Evolutionary conservation across 2,888 invertebrate genomes (phyloP), one percentile per base, ranked within the genome.

Genomic region (Phaonia tiefii): DNA sequence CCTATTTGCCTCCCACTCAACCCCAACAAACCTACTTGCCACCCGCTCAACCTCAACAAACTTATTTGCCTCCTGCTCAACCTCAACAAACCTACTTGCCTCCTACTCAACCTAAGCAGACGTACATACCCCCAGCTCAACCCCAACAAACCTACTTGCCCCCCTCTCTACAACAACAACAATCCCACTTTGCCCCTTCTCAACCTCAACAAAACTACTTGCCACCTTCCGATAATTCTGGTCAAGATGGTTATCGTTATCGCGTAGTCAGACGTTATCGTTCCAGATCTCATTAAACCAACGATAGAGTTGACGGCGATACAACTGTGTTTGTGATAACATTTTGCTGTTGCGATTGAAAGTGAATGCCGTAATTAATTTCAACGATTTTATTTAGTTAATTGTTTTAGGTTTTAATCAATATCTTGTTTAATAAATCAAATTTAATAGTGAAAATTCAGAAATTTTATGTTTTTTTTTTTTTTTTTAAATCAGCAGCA

Each of bases 161-260:
- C 0, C 78, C 78, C 15, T 5, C 49, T 11, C n/a, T n/a, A n/a
- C 73, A 79, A 51, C 73, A 65, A 1, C 75, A 79, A 67, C 72
- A 77, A 72, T 39, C 46, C 7, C 72, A 72, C 15, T 71, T 75
- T 17, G 51, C 75, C 11, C 80, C 82, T 11, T 56, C 66, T 11
- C 67, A 60, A 46, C 72, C 72, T n/a, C 20, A 31, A 4, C 31
- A 31, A 2, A 25, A 73, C 5, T 83, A 83, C 65, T 49, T 84
- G 42, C 80, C 75, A 1, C 75, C 80, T 17, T 69, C 75, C 25
- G 75, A 76, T 13, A 78, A 83, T 46, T 13, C 37, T 20, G 77
- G 49, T 69, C 69, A 80, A 49, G 84, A 85, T 54, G 85, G 85
- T 46, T 85, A 85, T 51, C 84, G 69, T 37, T 86, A 85, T 60